A percentile compares a stretch with the other conserved stretches of the same genome.
phyloP scores from a whole-genome alignment of 2,797 vertebrate species.

The Loriculus beryllinus region DNA sequence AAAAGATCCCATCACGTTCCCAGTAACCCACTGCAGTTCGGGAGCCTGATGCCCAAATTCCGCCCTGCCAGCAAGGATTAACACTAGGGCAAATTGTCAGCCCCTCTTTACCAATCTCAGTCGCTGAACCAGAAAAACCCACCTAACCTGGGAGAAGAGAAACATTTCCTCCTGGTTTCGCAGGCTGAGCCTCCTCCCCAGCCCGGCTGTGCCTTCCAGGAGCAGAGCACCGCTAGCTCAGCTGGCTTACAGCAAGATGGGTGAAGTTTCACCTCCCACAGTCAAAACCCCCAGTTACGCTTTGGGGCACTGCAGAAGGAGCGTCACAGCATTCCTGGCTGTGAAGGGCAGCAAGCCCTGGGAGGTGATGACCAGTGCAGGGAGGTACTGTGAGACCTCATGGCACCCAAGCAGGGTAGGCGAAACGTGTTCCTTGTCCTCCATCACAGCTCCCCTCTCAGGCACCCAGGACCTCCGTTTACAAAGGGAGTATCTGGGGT shows the following conservation, averaged over 20 bases:
- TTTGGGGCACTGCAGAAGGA: background rate
- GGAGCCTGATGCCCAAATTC: background rate
- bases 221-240: fast-evolving
- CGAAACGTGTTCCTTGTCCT: fast-evolving
- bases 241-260: background rate
- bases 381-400: background rate
- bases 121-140: fast-evolving
- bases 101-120: background rate
- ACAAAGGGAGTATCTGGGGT: background rate
- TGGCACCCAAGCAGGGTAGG: fast-evolving
- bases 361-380: background rate
- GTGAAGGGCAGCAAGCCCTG: background rate
- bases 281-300: background rate
- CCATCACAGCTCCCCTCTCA: fast-evolving
- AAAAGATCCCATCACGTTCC: background rate
- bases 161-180: background rate
- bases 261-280: background rate
- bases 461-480: background rate
- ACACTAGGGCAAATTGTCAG: background rate
- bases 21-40: background rate
- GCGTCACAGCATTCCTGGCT: background rate
- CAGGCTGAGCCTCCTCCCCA: background rate
- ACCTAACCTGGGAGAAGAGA: background rate
- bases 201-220: background rate
- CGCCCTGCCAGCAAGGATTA: background rate